phyloP scores from a whole-genome alignment of 2,797 vertebrate species.

The Myotis planiceps region DNA sequence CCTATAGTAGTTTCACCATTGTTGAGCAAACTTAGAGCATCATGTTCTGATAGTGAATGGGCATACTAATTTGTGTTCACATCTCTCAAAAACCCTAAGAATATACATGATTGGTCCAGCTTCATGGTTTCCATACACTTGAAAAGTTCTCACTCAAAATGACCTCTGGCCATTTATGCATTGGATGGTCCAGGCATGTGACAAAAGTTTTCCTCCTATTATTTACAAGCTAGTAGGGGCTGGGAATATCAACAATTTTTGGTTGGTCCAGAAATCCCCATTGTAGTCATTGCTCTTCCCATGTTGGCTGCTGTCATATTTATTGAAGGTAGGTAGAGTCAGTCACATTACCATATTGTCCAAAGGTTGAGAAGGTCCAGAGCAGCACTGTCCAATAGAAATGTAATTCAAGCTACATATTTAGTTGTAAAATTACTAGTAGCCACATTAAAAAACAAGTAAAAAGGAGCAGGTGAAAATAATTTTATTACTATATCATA shows the following conservation, averaged over 20 bases:
- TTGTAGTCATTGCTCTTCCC: background rate
- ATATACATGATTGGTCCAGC: background rate
- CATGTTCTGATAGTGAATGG: background rate
- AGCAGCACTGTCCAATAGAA: background rate
- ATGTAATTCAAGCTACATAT: background rate
- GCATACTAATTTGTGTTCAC: background rate
- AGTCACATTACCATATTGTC: background rate
- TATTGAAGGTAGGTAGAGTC: background rate
- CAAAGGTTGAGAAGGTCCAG: background rate
- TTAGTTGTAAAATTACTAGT: background rate
- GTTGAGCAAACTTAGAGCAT: background rate
- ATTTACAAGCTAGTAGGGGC: background rate
- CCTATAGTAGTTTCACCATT: background rate
- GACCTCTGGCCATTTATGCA: background rate
- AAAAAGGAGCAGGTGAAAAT: background rate
- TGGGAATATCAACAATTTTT: background rate
- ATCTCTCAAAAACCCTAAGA: background rate
- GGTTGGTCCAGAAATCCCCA: background rate
- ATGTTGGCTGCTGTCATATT: background rate
- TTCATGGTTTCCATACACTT: background rate
- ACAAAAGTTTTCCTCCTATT: background rate
- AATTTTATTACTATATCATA: background rate
- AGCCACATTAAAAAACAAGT: background rate
- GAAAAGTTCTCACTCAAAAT: background rate
- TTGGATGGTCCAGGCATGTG: background rate